Percentiles rank a stretch among this genome's conserved stretches.
Evolutionary conservation across 1,140 invertebrate species (phyloP).

Genomic region (Gyrodactylus bullatarudis): DNA sequence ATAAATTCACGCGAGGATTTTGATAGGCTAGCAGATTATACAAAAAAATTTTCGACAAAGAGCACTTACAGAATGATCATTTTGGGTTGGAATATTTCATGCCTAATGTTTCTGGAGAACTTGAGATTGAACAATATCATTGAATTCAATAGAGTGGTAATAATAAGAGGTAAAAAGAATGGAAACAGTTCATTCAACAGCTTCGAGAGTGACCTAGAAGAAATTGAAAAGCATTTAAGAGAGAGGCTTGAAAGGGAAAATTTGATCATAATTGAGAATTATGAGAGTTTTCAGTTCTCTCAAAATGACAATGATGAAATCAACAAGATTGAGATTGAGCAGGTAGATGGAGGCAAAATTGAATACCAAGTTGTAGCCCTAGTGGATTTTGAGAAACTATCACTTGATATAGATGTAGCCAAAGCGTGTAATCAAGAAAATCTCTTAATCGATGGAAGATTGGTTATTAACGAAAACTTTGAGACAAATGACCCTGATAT

Average conservation of each 20-base stretch:
- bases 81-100: not conserved
- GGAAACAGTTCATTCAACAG: not conserved
- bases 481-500: not conserved
- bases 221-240: too few relatives aligned
- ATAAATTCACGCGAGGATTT: not conserved
- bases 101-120: too few relatives aligned
- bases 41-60: not conserved
- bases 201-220: not conserved
- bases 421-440: not conserved
- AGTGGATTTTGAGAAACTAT: too few relatives aligned
- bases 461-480: not conserved
- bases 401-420: too few relatives aligned
- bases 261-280: too few relatives aligned
- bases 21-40: not conserved
- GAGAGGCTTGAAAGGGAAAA: too few relatives aligned
- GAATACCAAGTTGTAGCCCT: too few relatives aligned
- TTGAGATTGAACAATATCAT: too few relatives aligned
- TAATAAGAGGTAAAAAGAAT: not conserved
- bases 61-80: not conserved
- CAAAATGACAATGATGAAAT: too few relatives aligned
- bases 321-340: too few relatives aligned
- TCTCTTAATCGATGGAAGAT: not conserved
- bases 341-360: too few relatives aligned
- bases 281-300: too few relatives aligned
- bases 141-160: not conserved